phyloP scores from a whole-genome alignment of 92 coral and sea anemone species.

The Umimayanthus kanabou region DNA sequence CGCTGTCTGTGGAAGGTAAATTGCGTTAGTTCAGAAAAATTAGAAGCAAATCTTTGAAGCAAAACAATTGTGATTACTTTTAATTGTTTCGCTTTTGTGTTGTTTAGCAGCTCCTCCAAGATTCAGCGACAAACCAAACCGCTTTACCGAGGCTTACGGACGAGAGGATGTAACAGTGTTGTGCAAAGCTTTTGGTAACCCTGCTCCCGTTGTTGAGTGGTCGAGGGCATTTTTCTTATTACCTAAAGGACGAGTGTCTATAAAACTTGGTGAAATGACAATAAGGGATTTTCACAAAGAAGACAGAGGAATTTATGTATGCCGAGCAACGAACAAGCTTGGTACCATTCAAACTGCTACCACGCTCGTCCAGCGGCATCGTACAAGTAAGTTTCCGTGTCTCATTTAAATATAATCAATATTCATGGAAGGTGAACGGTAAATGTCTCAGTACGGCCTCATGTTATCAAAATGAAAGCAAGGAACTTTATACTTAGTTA shows the following conservation, averaged over 20 bases:
- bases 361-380: background rate
- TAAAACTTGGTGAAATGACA: background rate
- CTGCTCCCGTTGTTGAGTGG: constrained; percentile 7
- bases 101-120: constrained; percentile 17
- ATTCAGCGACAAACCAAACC: constrained; percentile 6
- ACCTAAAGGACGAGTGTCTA: background rate
- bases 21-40: too few relatives aligned
- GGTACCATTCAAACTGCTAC: constrained; percentile 18
- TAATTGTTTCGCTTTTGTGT: too few relatives aligned
- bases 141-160: background rate
- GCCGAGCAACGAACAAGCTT: constrained; percentile 14
- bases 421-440: too few relatives aligned
- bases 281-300: constrained; percentile 3
- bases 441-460: too few relatives aligned
- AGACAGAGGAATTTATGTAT: constrained; percentile 2
- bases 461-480: too few relatives aligned
- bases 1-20: background rate
- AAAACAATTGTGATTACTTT: too few relatives aligned
- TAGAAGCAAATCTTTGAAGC: background rate
- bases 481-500: too few relatives aligned
- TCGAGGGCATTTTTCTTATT: constrained; percentile 24
- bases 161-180: background rate
- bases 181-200: constrained; percentile 31
- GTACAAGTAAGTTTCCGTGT: constrained; percentile 4
- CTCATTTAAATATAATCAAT: background rate